Evolutionary conservation across 2,888 invertebrate species (phyloP), one percentile per base, ranked within the genome.

Genomic region (Epirrhoe tristata): DNA sequence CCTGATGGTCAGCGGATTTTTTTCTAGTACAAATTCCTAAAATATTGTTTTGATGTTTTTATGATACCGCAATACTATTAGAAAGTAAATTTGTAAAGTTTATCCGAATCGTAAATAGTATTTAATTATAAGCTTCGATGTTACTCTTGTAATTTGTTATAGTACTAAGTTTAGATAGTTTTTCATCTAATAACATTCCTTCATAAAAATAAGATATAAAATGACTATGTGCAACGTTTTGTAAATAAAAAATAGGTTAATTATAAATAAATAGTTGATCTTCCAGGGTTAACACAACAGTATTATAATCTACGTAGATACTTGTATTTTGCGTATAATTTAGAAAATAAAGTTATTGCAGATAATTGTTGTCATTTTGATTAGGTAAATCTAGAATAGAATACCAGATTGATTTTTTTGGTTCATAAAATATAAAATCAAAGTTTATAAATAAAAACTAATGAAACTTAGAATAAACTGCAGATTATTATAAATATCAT

Each of bases 11-110:
- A 63, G 56, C 63, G 58, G 63, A 54, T 58, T 60, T 17, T 61
- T 60, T 51, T 59, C 58, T 31, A 48, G 39, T 59, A 59, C 58
- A 52, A 59, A 39, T 58, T n/a, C n/a, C 24, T 17, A 17, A 14
- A 12, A 17, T n/a, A 16, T 58, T 59, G 36, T 52, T 52, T 58
- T 31, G 51, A 51, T 58, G 17, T 36, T 39, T n/a, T 50, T 58
- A 36, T 59, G 36, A 67, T 51, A 58, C 53, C 58, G 67, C 67
- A 64, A 66, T 59, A 73, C 67, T 73, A 71, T 53, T 75, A 76
- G 70, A 32, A 43, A 56, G 65, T 74, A 74, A 76, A 74, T 76
- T 74, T 76, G 74, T 75, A 75, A 74, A 75, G 57, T 70, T 67
- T 70, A 70, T 54, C 64, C 63, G 65, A 65, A 53, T 66, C 51